Evolutionary conservation across 2,888 invertebrate species (phyloP).

Genomic region (Hydriomena furcata): DNA sequence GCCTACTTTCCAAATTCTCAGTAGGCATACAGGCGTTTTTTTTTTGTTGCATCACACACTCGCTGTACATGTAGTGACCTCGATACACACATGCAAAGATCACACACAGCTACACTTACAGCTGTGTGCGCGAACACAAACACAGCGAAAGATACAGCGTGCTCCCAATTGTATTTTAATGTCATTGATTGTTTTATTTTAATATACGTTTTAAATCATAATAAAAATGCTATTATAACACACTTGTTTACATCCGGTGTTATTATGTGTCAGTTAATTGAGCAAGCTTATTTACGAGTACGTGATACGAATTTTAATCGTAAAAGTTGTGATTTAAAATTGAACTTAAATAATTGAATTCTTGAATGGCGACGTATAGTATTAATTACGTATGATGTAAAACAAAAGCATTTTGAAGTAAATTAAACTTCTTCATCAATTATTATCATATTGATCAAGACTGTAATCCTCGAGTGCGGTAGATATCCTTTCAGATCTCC

Average conservation of each 20-base stretch:
- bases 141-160: conserved; percentile 56
- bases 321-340: conserved; percentile 18
- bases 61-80: conserved; percentile 65
- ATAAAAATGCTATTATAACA: conserved; percentile 40
- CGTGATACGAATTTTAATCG: conserved; percentile 32
- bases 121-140: conserved; percentile 52
- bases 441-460: too few species aligned
- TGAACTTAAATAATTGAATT: not conserved
- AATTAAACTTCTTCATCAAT: too few species aligned
- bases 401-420: not conserved
- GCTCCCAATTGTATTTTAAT: conserved; percentile 44
- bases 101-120: conserved; percentile 39
- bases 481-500: too few species aligned
- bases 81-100: conserved; percentile 59
- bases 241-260: conserved; percentile 41
- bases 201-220: conserved; percentile 40
- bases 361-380: not conserved
- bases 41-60: conserved; percentile 59
- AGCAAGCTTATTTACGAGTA: conserved; percentile 34
- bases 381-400: not conserved
- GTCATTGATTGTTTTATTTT: conserved; percentile 41
- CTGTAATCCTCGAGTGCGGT: too few species aligned
- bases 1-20: conserved; percentile 58
- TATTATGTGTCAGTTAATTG: conserved; percentile 32
- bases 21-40: conserved; percentile 41